phyloP scores from a whole-genome alignment of 2,888 invertebrate genomes.

The Nebria brevicollis region DNA sequence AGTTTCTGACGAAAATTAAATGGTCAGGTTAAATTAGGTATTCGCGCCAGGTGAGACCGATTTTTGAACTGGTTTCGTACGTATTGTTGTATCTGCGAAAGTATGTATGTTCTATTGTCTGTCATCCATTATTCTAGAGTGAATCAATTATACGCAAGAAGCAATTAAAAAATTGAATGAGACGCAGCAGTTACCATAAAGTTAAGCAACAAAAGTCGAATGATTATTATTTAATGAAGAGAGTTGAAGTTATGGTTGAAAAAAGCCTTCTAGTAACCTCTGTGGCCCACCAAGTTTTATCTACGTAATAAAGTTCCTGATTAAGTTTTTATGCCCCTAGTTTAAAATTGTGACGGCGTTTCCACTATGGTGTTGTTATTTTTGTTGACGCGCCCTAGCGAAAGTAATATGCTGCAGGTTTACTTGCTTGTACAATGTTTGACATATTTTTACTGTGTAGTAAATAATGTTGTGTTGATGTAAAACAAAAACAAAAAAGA shows the following conservation, averaged over 20 bases:
- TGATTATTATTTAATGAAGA: slow-evolving; percentile 18
- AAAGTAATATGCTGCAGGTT: neutral
- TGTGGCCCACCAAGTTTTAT: slow-evolving; percentile 4
- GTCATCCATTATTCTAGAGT: neutral
- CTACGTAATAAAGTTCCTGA: neutral
- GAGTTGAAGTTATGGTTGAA: neutral
- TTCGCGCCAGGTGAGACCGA: neutral
- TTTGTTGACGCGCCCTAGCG: neutral
- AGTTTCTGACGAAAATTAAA: neutral
- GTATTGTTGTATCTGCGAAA: too few relatives aligned
- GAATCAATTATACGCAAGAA: neutral
- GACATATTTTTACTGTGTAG: too few relatives aligned
- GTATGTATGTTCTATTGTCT: neutral
- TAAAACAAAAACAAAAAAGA: too few relatives aligned
- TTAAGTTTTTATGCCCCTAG: slow-evolving; percentile 5
- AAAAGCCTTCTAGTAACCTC: neutral
- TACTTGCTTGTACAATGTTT: neutral
- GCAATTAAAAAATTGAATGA: neutral
- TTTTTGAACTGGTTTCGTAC: too few relatives aligned
- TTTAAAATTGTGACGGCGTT: neutral
- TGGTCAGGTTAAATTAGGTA: neutral
- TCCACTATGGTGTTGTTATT: neutral
- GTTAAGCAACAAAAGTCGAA: slow-evolving; percentile 9
- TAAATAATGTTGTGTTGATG: too few relatives aligned
- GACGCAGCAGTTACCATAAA: neutral